Conservation (phyloP, 2,888 invertebrate species). For the Eupithecia inturbata region DNA sequence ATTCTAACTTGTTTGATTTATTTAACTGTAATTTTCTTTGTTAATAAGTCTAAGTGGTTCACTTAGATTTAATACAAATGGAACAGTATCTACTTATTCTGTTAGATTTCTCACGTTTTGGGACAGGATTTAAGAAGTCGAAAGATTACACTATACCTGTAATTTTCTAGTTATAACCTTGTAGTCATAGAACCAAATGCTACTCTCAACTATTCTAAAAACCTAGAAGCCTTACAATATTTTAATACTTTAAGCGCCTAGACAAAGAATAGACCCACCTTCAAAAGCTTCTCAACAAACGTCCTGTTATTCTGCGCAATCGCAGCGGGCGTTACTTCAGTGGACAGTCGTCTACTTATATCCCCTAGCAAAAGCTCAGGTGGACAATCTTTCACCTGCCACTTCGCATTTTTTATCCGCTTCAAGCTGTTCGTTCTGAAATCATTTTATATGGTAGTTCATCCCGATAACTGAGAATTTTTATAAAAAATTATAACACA, state of each 20-base stretch:
- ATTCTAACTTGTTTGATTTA: background rate
- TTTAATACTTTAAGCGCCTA: background rate
- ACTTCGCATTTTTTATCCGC: slow-evolving; percentile 85
- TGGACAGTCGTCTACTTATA: slow-evolving; percentile 82
- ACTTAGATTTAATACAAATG: too few species aligned
- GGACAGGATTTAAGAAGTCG: too few species aligned
- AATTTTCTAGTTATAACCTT: too few species aligned
- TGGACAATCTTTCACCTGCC: slow-evolving; percentile 86
- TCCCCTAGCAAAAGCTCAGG: slow-evolving; percentile 79
- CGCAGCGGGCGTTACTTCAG: slow-evolving; percentile 92
- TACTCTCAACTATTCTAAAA: background rate
- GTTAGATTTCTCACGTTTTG: too few species aligned
- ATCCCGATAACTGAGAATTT: background rate
- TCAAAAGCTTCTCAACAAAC: slow-evolving; percentile 98
- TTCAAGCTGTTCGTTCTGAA: slow-evolving; percentile 85
- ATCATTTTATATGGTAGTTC: slow-evolving; percentile 36
- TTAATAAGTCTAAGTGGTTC: background rate
- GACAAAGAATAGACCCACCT: slow-evolving; percentile 81
- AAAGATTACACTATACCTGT: too few species aligned
- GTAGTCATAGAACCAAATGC: background rate
- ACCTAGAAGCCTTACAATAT: too few species aligned
- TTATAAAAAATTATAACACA: slow-evolving; percentile 45
- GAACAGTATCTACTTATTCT: too few species aligned
- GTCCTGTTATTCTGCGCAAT: slow-evolving; percentile 99
- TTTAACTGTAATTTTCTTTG: background rate